Base-by-base conservation (phyloP, 2,797 vertebrate species). In the Danio tinwini region DNA sequence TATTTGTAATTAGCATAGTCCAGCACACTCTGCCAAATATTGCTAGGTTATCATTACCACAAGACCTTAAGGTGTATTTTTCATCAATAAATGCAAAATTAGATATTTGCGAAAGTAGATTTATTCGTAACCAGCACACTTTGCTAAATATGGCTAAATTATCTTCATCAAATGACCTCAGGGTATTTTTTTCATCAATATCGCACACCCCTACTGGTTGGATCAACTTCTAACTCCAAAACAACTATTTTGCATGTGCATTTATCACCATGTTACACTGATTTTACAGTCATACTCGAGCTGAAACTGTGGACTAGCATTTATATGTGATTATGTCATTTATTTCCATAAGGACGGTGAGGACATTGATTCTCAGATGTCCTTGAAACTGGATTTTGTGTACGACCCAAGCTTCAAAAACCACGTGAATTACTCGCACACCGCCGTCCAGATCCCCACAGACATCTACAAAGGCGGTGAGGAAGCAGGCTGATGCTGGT, bases 391-490 rank as follows among this genome's bases (percentile, higher is more conserved):
- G 91, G 97, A 98, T 83, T 99, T 99, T 89, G 93, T 95, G 0
- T 97, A 98, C 0, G 98, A 99, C 17, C 87, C 93, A 10, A 97
- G 97, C 92, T 99, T 99, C 93, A 99, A 97, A 91, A 97, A 98
- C 86, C 96, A 95, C 58, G 97, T 99, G 89, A 99, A 99, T 94
- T 99, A 98, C 84, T 99, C 97, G 0, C 95, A 97, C n/a, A 96
- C 97, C 0, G 98, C 98, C 0, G 98, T 99, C 80, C 98, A 99
- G 94, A 99, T 99, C 87, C 98, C 98, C 65, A 99, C 98, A 0
- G 98, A 99, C 88, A 99, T 99, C 93, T 99, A 99, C 90, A 99
- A 99, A 94, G 98, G 98, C 94, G 98, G 98, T 95, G 68, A 72
- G 67, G n/a, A 52, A 37, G 42, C 17, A 14, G 45, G 45, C 9